Evolutionary conservation across 2,797 vertebrate genomes (phyloP).

Genomic region (Oreochromis grahami): DNA sequence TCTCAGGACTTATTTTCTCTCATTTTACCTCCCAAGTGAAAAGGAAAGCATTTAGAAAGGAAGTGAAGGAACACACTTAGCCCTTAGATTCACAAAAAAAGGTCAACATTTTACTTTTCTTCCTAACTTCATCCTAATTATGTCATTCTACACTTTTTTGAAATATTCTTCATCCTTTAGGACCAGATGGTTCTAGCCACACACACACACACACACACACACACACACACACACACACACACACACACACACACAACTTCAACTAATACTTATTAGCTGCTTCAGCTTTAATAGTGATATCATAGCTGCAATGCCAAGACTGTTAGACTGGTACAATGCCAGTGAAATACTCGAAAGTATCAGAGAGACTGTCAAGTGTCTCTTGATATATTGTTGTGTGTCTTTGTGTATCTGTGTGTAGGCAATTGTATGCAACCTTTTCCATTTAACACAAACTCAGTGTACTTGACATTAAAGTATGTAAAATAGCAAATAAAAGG

Average conservation of each 20-base stretch:
- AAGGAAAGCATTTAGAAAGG: constrained; percentile 1
- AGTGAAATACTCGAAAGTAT: not conserved
- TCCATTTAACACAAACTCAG: not conserved
- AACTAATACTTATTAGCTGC: not conserved
- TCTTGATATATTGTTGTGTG: not conserved
- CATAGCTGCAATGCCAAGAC: not conserved
- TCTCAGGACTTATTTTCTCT: constrained; percentile 37
- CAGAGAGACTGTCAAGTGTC: not conserved
- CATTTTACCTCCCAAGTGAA: not conserved
- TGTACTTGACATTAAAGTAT: not conserved
- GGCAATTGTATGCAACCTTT: not conserved
- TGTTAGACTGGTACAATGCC: not conserved
- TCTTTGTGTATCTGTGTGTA: not conserved
- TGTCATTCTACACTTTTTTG: not conserved
- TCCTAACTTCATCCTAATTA: not conserved
- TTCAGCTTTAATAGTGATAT: not conserved
- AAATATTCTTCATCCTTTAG: not conserved
- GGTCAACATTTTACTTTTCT: not conserved
- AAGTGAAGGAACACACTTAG: not conserved
- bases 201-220: not conserved
- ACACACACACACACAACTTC: not conserved
- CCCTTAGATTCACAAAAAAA: not conserved
- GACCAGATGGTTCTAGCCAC: not conserved
- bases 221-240: not conserved
- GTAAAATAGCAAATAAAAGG: not conserved